A percentile compares a stretch with the other conserved stretches of the same genome.
Conservation (phyloP, 2,113 vertebrate genomes). For the Pseudois nayaur region DNA sequence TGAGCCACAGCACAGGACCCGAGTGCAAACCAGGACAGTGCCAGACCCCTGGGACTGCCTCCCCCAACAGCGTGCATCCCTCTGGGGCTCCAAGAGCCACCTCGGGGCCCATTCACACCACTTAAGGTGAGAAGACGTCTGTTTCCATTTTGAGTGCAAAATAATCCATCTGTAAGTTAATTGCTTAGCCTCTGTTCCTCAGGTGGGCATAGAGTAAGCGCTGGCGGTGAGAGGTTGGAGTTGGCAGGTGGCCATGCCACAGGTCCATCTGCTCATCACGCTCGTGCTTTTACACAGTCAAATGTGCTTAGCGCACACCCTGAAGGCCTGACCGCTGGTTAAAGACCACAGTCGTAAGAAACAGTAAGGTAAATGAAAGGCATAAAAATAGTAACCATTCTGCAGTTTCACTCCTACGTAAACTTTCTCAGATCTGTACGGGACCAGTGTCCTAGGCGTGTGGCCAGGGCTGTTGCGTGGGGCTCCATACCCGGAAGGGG, state of each 20-base stretch:
- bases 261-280: accelerated
- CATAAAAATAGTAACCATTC: not conserved
- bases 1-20: accelerated
- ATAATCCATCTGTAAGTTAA: not conserved
- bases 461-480: accelerated
- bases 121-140: not conserved
- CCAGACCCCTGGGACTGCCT: not conserved
- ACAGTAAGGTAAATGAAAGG: not conserved
- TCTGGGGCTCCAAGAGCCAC: not conserved
- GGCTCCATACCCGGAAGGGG: not conserved
- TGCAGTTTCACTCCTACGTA: accelerated
- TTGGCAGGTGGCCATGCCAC: accelerated
- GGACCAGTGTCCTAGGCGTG: not conserved
- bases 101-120: not conserved
- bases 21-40: not conserved
- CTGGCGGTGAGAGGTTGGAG: too few relatives aligned
- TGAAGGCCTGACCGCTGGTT: not conserved
- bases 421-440: not conserved
- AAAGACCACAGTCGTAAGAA: not conserved
- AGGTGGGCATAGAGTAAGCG: not conserved
- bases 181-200: not conserved
- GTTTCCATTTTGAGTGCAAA: not conserved
- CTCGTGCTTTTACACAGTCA: too few relatives aligned
- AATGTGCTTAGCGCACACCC: not conserved
- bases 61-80: accelerated